Evolutionary conservation across 2,113 vertebrate genomes (phyloP).

Genomic region (Prochilodus magdalenae): DNA sequence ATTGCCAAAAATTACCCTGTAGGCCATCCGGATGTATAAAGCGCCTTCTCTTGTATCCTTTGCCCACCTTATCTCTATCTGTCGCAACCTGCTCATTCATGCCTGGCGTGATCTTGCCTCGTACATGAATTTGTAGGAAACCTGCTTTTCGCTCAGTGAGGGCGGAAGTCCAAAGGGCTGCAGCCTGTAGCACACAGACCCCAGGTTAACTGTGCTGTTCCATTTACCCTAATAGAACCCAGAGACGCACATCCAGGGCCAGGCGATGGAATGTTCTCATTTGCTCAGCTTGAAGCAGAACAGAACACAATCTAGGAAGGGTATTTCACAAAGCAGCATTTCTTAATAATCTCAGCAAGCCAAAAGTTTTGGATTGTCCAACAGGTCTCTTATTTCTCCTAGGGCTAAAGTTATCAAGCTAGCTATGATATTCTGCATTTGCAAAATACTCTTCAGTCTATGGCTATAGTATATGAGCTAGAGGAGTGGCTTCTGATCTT

Average conservation of each 20-base stretch:
- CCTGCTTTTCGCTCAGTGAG: neutral
- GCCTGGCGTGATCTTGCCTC: neutral
- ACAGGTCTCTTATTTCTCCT: neutral
- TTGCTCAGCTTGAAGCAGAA: constrained; percentile 2
- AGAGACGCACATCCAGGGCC: neutral
- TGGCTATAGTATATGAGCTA: too few relatives aligned
- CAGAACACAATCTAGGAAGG: neutral
- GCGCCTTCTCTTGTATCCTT: neutral
- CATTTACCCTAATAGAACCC: constrained; percentile 1
- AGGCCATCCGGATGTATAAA: constrained; percentile 11
- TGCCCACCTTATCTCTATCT: neutral
- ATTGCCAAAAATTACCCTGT: neutral
- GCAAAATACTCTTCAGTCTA: too few relatives aligned
- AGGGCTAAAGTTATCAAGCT: neutral
- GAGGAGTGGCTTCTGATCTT: too few relatives aligned
- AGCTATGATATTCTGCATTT: neutral
- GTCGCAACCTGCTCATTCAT: neutral
- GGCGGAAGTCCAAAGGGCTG: neutral
- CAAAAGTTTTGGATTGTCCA: neutral
- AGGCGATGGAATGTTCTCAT: constrained; percentile 30
- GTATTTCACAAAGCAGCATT: neutral
- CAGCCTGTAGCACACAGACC: neutral
- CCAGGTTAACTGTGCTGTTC: neutral
- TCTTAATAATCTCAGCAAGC: neutral
- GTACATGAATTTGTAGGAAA: neutral